Evolutionary conservation across 2,113 vertebrate genomes (phyloP).

Genomic region (Micromys minutus): DNA sequence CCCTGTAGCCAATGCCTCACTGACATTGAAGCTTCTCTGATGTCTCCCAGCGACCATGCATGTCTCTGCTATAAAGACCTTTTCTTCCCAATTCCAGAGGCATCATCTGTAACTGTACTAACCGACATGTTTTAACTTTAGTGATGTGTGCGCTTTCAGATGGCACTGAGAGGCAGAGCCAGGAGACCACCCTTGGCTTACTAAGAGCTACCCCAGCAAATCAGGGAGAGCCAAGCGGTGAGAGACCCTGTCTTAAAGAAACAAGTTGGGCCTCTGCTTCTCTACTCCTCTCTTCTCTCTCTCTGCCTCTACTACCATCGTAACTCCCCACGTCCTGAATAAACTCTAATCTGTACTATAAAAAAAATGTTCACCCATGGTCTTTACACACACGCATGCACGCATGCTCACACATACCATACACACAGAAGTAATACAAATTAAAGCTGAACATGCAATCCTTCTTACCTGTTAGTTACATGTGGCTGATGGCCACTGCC

Average conservation of each 20-base stretch:
- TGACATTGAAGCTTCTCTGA: background rate
- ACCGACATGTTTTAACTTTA: background rate
- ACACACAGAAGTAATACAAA: background rate
- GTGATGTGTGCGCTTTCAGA: background rate
- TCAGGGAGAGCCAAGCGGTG: background rate
- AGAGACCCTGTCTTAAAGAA: background rate
- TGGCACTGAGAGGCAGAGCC: no score
- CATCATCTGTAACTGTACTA: background rate
- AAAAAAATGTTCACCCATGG: no score
- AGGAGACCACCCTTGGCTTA: background rate
- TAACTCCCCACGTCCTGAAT: no score
- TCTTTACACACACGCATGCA: background rate
- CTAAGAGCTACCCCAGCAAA: no score
- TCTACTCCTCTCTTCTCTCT: no score
- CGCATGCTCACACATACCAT: background rate
- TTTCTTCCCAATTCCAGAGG: constrained; percentile 24
- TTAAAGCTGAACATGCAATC: background rate
- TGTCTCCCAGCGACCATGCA: background rate
- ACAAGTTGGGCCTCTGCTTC: background rate
- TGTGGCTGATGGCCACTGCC: background rate
- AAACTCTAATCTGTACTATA: no score
- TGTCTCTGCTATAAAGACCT: background rate
- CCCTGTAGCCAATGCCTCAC: background rate
- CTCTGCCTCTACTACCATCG: no score
- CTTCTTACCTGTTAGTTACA: background rate